A percentile compares a stretch with the other conserved stretches of the same genome.
Conservation (phyloP, 2,888 invertebrate species). For the Amiota communis region DNA sequence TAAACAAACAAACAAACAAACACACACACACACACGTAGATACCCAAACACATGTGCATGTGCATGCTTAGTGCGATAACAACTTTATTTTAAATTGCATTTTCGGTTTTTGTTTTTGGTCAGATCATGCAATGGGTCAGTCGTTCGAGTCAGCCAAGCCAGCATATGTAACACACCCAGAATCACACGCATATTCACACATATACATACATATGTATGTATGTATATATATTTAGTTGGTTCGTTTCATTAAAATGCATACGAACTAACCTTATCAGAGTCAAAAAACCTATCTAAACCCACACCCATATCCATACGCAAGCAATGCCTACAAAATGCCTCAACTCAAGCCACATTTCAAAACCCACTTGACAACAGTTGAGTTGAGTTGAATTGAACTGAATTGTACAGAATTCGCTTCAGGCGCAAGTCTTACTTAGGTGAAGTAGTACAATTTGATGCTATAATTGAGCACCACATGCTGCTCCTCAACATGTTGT, state of each 20-base stretch:
- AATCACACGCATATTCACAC: not conserved
- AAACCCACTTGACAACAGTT: slow-evolving; percentile 14
- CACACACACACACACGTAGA: not conserved
- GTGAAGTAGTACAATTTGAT: slow-evolving; percentile 21
- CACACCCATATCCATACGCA: not conserved
- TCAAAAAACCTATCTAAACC: not conserved
- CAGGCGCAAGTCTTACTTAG: too few species aligned
- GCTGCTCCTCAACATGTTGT: not conserved
- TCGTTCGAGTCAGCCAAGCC: not conserved
- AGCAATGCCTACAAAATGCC: not conserved
- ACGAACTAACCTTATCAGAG: slow-evolving; percentile 1
- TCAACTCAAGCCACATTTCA: not conserved
- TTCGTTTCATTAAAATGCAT: slow-evolving; percentile 23
- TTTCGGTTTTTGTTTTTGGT: slow-evolving; percentile 11
- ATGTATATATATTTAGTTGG: not conserved
- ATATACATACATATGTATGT: too few species aligned
- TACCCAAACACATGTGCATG: not conserved
- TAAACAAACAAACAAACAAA: not conserved
- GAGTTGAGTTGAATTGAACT: too few species aligned
- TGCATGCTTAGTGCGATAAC: slow-evolving; percentile 18
- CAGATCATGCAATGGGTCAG: not conserved
- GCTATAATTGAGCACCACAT: slow-evolving; percentile 20
- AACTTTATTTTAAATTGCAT: slow-evolving; percentile 14
- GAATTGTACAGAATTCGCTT: too few species aligned
- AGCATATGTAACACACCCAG: not conserved